Conservation (phyloP, 2,113 vertebrate genomes). For the Hippoglossus stenolepis region DNA sequence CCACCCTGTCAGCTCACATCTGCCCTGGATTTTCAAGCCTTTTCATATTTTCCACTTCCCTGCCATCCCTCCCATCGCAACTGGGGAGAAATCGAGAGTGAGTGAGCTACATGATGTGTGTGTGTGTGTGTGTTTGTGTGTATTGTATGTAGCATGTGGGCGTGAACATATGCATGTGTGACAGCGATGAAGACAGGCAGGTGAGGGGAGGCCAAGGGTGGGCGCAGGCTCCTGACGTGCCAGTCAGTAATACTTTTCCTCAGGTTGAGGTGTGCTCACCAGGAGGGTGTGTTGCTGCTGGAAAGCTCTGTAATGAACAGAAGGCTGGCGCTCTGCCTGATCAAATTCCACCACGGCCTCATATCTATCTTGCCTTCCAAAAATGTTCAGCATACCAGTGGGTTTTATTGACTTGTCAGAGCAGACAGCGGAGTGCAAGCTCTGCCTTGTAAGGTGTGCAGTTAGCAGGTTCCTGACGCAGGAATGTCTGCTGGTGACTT, state of each 20-base stretch:
- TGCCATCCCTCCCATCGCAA: slow-evolving; percentile 43
- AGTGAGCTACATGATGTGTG: slow-evolving; percentile 13
- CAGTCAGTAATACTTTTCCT: slow-evolving; percentile 73
- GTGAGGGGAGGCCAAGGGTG: slow-evolving; percentile 45
- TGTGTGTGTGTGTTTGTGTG: background rate
- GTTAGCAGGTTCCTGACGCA: slow-evolving; percentile 59
- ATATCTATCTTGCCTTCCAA: slow-evolving; percentile 81
- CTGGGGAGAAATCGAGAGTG: slow-evolving; percentile 19
- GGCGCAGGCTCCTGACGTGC: slow-evolving; percentile 45
- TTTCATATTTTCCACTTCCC: slow-evolving; percentile 74
- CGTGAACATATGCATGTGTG: slow-evolving; percentile 53
- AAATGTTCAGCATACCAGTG: slow-evolving; percentile 85
- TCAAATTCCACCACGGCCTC: slow-evolving; percentile 80
- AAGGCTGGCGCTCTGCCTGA: slow-evolving; percentile 78
- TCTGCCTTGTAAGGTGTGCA: slow-evolving; percentile 81
- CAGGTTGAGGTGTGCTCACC: slow-evolving; percentile 67
- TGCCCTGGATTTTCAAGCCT: slow-evolving; percentile 64
- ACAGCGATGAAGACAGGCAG: slow-evolving; percentile 55
- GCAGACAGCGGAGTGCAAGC: slow-evolving; percentile 79
- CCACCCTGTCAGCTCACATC: slow-evolving; percentile 61
- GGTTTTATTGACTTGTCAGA: slow-evolving; percentile 86
- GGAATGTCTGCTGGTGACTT: slow-evolving; percentile 57
- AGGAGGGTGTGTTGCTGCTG: slow-evolving; percentile 71
- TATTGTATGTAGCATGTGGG: slow-evolving; percentile 28
- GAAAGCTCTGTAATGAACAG: slow-evolving; percentile 72